A percentile compares a stretch with the other conserved stretches of the same genome.
These are phyloP conservation scores for Meloidogyne exigua DNA, from an alignment of 1,140 invertebrate genomes.

Conservation along the genomic window DNA sequence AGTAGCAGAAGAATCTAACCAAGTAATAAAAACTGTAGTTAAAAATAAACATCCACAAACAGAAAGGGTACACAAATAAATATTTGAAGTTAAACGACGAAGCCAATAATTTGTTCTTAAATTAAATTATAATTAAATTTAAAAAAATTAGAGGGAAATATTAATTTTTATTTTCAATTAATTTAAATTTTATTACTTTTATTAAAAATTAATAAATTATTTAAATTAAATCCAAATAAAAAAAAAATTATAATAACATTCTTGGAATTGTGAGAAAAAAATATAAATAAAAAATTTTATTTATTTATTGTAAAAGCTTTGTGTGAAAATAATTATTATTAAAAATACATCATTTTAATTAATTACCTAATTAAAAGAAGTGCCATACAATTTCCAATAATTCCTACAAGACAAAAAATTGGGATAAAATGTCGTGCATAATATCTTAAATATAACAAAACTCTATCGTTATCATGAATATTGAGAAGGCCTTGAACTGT, in stretches of 20 bases:
- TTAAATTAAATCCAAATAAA: too few species aligned
- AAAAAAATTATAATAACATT: too few species aligned
- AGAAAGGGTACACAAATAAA: constrained; percentile 60
- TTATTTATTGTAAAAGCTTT: too few species aligned
- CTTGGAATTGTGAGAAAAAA: too few species aligned
- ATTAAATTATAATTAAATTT: constrained; percentile 8
- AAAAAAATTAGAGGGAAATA: too few species aligned
- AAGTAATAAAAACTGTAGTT: constrained; percentile 55
- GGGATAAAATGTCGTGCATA: constrained; percentile 56
- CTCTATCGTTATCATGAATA: constrained; percentile 27
- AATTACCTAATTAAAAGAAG: constrained; percentile 48
- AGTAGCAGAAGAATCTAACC: constrained; percentile 48
- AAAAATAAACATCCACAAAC: constrained; percentile 60
- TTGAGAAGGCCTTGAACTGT: constrained; percentile 20
- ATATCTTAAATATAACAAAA: constrained; percentile 47
- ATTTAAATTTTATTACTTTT: too few species aligned
- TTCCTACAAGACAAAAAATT: constrained; percentile 55
- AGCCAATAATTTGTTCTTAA: constrained; percentile 60
- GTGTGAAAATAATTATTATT: not conserved
- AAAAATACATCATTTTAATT: not conserved
- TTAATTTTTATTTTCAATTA: too few species aligned
- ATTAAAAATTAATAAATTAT: too few species aligned
- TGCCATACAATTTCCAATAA: constrained; percentile 56
- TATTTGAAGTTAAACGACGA: constrained; percentile 58
- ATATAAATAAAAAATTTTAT: too few species aligned